These are phyloP conservation scores for Candidula unifasciata DNA, from an alignment of 2,888 invertebrate species.

Conservation along the genomic window DNA sequence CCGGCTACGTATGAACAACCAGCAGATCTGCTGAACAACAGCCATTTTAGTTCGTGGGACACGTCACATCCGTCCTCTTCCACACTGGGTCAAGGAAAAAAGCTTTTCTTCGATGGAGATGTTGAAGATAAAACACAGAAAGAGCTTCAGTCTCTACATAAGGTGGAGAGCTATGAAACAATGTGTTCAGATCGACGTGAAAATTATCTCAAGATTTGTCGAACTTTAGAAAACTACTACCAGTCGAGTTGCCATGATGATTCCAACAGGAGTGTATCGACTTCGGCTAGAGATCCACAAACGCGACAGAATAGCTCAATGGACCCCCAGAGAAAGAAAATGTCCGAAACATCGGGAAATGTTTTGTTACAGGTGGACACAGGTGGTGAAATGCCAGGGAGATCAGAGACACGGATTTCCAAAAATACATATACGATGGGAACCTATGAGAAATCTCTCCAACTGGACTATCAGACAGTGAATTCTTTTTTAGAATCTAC, in stretches of 20 bases:
- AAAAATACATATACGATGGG: background rate
- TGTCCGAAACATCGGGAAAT: background rate
- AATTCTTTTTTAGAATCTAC: background rate
- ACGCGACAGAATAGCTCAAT: too few relatives aligned
- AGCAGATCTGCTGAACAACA: background rate
- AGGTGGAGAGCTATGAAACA: constrained; percentile 12
- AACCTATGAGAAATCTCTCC: background rate
- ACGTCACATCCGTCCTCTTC: too few relatives aligned
- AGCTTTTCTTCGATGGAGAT: background rate
- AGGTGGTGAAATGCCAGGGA: too few relatives aligned
- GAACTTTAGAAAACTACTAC: background rate
- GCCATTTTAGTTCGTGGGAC: background rate
- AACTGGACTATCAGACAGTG: background rate
- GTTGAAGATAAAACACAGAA: background rate
- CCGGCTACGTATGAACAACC: too few relatives aligned
- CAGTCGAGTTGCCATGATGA: background rate
- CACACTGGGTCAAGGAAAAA: background rate
- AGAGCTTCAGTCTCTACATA: background rate
- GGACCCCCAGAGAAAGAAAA: background rate
- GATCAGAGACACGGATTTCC: background rate
- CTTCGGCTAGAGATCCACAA: background rate
- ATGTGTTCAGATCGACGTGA: constrained; percentile 11
- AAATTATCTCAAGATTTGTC: constrained; percentile 13
- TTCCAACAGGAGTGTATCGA: background rate
- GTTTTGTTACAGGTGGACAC: too few relatives aligned